A percentile compares a stretch with the other conserved stretches of the same genome.
phyloP scores from a whole-genome alignment of 2,113 vertebrate species.

The Tauraco erythrolophus region DNA sequence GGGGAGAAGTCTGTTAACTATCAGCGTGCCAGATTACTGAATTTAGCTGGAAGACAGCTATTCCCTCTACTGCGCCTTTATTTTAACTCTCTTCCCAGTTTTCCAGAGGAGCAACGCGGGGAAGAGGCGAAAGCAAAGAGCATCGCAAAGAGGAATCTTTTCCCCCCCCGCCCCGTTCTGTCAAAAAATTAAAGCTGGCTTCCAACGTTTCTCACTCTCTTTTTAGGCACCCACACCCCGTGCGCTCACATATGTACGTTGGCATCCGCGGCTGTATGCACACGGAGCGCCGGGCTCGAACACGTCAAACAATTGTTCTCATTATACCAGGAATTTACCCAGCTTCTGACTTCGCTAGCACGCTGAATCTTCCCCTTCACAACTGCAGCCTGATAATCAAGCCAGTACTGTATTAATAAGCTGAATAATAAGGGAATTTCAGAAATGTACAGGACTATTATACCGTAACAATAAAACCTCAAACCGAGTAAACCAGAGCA shows the following conservation, averaged over 20 bases:
- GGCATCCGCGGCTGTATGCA: conserved; percentile 30
- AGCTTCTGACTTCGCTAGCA: conserved; percentile 85
- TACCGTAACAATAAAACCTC: conserved; percentile 97
- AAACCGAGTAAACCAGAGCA: conserved; percentile 90
- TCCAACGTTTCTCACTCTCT: conserved; percentile 44
- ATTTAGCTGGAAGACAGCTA: conserved; percentile 72
- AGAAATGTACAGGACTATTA: conserved; percentile 98
- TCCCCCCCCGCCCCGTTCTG: neutral
- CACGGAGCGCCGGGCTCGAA: conserved; percentile 50
- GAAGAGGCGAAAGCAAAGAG: neutral
- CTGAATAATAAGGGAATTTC: conserved; percentile 99
- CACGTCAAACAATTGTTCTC: conserved; percentile 75
- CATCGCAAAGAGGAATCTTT: neutral
- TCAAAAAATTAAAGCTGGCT: neutral
- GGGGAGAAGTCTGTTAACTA: conserved; percentile 86
- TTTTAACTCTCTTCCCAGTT: conserved; percentile 50
- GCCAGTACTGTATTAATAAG: conserved; percentile 97
- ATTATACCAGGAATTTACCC: conserved; percentile 82
- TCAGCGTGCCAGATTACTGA: conserved; percentile 81
- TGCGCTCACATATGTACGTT: neutral
- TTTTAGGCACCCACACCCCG: neutral
- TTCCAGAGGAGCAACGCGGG: neutral
- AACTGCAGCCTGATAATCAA: conserved; percentile 90
- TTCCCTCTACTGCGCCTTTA: conserved; percentile 56
- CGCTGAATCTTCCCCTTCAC: conserved; percentile 86